Evolutionary conservation across 2,888 invertebrate species (phyloP), one percentile per base, ranked within the genome.

Genomic region (Micropterix aruncella): DNA sequence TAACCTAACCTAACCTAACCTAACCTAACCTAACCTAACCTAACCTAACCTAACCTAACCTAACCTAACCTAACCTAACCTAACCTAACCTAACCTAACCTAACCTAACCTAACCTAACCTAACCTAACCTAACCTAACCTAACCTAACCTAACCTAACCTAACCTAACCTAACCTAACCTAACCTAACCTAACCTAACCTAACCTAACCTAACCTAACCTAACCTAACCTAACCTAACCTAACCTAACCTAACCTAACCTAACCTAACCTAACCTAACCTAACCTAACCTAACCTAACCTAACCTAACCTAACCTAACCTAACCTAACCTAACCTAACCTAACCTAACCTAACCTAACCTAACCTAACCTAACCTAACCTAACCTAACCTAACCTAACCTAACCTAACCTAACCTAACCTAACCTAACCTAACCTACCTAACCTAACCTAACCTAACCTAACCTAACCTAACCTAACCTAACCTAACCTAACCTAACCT

Each of bases 231-330:
- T 50, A 50, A 50, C 50, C 50, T 48, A 50, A n/a, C n/a, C 27
- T 12, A 7, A 50, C 46, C 48, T 46, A 46, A 48, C 46, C 48
- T 43, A 47, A 49, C 47, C 49, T 45, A 46, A 50, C 50, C 50
- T 50, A 50, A 50, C 50, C 50, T 50, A 50, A 50, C 46, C 48
- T 46, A 46, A 48, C 46, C 48, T 45, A 47, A 49, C 47, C 49
- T 45, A 46, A 49, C 47, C 49, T 46, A 47, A 49, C 47, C 49
- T 44, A 47, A 49, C 47, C 44, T 44, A 47, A 44, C 49, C 43
- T 43, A 47, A 5, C 47, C 47, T 40, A 42, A 47, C 46, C 45
- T 43, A 46, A 44, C 43, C 45, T 42, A 44, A 44, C 44, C 46
- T 42, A 42, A 46, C 40, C 46, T 36, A 41, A 46, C 43, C 44